Conservation (phyloP, 1,140 invertebrate species). For the Drosophila arizonae region DNA sequence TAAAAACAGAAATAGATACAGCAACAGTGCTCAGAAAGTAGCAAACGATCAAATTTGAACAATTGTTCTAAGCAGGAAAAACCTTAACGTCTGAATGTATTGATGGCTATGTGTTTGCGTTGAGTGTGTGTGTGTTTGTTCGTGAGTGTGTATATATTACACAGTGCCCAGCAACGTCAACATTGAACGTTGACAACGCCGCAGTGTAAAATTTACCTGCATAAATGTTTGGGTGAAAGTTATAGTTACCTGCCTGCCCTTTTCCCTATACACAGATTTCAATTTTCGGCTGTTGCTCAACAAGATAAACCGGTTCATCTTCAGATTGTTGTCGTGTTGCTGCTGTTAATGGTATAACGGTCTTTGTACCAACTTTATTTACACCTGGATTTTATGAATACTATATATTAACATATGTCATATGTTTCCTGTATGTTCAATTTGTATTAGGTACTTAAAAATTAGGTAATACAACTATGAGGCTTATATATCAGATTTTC, state of each 20-base stretch:
- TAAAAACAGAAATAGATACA: conserved; percentile 35
- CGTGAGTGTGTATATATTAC: not conserved
- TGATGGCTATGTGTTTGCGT: not conserved
- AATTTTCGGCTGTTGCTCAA: conserved; percentile 7
- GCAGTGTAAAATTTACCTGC: conserved; percentile 29
- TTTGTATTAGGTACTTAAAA: too few species aligned
- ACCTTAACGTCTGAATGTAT: conserved; percentile 3
- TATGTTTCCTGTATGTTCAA: too few species aligned
- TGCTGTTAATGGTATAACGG: conserved; percentile 3
- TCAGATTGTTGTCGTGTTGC: conserved; percentile 6
- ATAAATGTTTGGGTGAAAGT: conserved; percentile 46
- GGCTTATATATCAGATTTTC: too few species aligned
- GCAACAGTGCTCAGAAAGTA: conserved; percentile 1
- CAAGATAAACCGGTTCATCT: conserved; percentile 43
- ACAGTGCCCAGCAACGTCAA: conserved; percentile 14
- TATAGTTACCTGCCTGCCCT: conserved; percentile 31
- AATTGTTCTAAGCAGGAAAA: conserved; percentile 41
- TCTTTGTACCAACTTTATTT: not conserved
- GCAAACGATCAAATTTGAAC: conserved; percentile 14
- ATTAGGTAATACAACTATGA: too few species aligned
- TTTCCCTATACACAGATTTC: conserved; percentile 25
- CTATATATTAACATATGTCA: too few species aligned
- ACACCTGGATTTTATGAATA: not conserved
- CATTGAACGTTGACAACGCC: conserved; percentile 5
- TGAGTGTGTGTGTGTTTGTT: too few species aligned